phyloP scores from a whole-genome alignment of 2,113 vertebrate species.

The Corythoichthys haematopterus region DNA sequence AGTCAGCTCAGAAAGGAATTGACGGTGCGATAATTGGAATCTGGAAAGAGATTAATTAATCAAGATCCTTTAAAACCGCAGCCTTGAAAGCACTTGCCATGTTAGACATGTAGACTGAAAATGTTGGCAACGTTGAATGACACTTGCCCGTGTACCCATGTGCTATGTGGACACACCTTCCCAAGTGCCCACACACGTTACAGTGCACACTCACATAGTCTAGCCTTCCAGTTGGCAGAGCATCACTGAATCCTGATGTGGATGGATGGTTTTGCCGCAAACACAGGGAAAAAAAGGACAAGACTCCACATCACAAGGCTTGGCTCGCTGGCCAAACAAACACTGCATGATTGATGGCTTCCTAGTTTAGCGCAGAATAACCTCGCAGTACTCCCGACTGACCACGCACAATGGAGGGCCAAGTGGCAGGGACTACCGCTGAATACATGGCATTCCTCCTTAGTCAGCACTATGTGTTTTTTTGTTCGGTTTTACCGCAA shows the following conservation, averaged over 20 bases:
- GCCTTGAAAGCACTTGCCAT: constrained; percentile 31
- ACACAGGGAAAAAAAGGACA: constrained; percentile 24
- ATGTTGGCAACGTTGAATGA: constrained; percentile 41
- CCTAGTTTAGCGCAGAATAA: constrained; percentile 38
- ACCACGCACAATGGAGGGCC: constrained; percentile 24
- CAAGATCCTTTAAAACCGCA: constrained; percentile 41
- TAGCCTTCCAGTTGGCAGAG: constrained; percentile 25
- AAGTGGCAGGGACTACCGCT: constrained; percentile 5
- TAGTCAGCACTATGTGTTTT: not conserved
- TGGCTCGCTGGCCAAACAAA: constrained; percentile 44
- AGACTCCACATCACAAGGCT: constrained; percentile 40
- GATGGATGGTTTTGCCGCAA: constrained; percentile 32
- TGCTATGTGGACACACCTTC: constrained; percentile 1
- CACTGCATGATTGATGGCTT: constrained; percentile 49
- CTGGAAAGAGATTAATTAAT: constrained; percentile 43
- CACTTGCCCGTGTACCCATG: constrained; percentile 25
- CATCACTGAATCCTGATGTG: constrained; percentile 41
- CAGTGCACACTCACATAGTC: constrained; percentile 15
- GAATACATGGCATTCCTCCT: constrained; percentile 5
- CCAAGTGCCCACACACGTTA: constrained; percentile 10
- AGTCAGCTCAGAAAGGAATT: constrained; percentile 20
- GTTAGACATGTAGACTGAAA: constrained; percentile 43
- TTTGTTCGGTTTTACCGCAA: not conserved
- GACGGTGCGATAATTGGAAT: not conserved
- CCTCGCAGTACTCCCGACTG: constrained; percentile 17